Evolutionary conservation across 2,113 vertebrate species (phyloP).

Genomic region (Pelecanoides urinatrix): DNA sequence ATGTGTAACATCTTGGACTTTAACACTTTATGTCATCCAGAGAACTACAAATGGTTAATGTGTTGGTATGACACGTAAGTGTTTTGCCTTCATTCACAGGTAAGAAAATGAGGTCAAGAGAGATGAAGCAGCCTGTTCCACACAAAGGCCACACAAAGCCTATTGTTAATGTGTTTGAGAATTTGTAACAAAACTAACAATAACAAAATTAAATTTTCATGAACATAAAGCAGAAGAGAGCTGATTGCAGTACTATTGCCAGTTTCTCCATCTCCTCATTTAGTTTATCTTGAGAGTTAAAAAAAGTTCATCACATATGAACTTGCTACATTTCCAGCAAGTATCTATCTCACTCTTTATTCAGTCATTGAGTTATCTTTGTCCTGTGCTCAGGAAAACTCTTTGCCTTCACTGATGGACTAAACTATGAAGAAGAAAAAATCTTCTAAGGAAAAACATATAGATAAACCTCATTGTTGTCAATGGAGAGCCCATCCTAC

Average conservation of each 20-base stretch:
- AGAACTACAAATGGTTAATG: neutral
- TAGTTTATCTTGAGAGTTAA: neutral
- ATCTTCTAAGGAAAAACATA: neutral
- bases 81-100: neutral
- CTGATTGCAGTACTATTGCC: neutral
- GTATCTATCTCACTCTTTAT: neutral
- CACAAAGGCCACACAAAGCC: neutral
- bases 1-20: neutral
- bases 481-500: neutral
- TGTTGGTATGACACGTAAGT: neutral
- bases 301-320: neutral
- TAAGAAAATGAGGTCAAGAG: neutral
- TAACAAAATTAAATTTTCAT: neutral
- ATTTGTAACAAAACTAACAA: neutral
- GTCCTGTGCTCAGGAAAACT: neutral
- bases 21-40: neutral
- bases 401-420: neutral
- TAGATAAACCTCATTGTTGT: neutral
- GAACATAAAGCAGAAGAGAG: neutral
- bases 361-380: neutral
- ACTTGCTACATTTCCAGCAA: neutral
- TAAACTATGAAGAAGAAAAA: neutral
- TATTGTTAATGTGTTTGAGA: neutral
- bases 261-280: neutral
- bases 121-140: neutral